Conservation (phyloP, 2,797 vertebrate genomes). For the Hippoglossus hippoglossus region DNA sequence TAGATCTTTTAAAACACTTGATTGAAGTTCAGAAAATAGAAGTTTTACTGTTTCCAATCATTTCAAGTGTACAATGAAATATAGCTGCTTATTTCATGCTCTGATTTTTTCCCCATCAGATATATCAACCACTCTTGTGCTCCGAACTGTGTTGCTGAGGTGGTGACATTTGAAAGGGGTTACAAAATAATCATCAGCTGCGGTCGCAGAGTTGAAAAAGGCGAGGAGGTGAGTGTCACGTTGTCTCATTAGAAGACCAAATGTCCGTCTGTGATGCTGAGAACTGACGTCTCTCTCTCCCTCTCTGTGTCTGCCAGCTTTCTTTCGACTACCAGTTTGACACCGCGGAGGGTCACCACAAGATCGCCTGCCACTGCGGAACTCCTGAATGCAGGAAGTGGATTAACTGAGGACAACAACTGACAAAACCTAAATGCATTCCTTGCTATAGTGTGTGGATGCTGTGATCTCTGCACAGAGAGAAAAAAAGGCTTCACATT, state of each 20-base stretch:
- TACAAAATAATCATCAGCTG: slow-evolving; percentile 99
- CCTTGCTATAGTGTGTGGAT: slow-evolving; percentile 82
- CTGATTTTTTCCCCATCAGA: slow-evolving; percentile 69
- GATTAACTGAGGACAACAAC: slow-evolving; percentile 89
- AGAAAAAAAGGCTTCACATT: slow-evolving; percentile 70
- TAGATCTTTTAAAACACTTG: no score
- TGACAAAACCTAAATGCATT: slow-evolving; percentile 78
- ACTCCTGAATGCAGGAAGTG: slow-evolving; percentile 98
- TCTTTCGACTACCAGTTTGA: slow-evolving; percentile 99
- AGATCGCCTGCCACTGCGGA: slow-evolving; percentile 96
- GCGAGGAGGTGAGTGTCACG: slow-evolving; percentile 91
- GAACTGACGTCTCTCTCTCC: background rate
- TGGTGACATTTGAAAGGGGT: slow-evolving; percentile 97
- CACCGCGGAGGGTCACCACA: slow-evolving; percentile 92
- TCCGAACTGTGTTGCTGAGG: slow-evolving; percentile 97
- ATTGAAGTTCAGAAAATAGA: no score
- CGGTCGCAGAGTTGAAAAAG: slow-evolving; percentile 93
- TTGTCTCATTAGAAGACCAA: background rate
- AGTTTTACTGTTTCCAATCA: no score
- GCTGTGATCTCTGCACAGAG: slow-evolving; percentile 81
- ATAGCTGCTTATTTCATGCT: background rate
- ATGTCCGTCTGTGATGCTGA: background rate
- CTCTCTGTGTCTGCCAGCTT: slow-evolving; percentile 84
- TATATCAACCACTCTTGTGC: slow-evolving; percentile 99
- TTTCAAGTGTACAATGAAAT: background rate